phyloP scores from a whole-genome alignment of 23 tunicate genomes.

The Ciona savignyi region DNA sequence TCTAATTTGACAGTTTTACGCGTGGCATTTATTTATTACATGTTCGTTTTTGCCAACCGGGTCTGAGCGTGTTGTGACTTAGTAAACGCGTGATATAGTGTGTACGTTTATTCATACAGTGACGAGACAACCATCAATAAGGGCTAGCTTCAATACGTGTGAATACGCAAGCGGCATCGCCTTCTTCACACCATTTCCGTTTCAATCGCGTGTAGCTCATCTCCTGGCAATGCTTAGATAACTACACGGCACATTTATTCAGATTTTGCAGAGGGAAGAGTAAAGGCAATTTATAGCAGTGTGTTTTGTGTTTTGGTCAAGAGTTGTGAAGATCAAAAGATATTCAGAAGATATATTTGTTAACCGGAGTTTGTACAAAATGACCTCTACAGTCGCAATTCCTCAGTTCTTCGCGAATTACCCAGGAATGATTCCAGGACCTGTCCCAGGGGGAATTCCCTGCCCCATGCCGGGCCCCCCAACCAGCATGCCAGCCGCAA shows the following conservation, averaged over 20 bases:
- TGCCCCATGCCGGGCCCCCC: constrained; percentile 12
- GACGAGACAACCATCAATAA: no score
- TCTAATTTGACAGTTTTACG: no score
- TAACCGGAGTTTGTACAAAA: not conserved
- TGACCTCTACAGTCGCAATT: constrained; percentile 74
- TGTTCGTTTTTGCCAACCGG: no score
- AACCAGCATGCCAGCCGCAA: not conserved
- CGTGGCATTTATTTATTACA: no score
- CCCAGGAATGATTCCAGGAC: constrained; percentile 56
- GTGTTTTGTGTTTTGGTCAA: not conserved
- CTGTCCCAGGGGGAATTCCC: constrained; percentile 30
- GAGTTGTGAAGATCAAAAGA: not conserved
- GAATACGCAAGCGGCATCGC: constrained; percentile 1
- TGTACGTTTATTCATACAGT: no score
- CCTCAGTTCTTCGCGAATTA: constrained; percentile 53
- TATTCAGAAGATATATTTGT: not conserved
- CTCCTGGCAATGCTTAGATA: not conserved
- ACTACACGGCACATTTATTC: constrained; percentile 2
- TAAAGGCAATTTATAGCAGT: not conserved
- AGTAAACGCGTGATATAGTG: no score
- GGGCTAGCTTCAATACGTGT: constrained; percentile 1
- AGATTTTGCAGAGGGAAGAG: constrained; percentile 4
- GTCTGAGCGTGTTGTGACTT: no score
- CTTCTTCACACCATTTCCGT: constrained; percentile 54
- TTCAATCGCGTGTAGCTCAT: constrained; percentile 5